A percentile compares a stretch with the other conserved stretches of the same genome.
phyloP scores from a whole-genome alignment of 2,113 vertebrate species.

The Chloropsis hardwickii region DNA sequence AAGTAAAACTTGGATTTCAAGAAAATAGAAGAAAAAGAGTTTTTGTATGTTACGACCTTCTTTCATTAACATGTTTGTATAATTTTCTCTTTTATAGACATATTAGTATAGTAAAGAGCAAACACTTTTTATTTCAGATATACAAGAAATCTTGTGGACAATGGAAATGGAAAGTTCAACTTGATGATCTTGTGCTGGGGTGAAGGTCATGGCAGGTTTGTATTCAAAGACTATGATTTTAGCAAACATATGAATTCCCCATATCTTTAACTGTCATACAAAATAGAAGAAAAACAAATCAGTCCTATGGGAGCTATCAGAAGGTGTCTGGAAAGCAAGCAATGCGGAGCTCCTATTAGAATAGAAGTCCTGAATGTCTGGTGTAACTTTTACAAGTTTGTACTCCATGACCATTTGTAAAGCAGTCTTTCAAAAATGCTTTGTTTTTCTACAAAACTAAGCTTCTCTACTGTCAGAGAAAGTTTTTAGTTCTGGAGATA shows the following conservation, averaged over 20 bases:
- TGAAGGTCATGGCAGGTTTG: conserved; percentile 98
- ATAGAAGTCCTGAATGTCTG: background rate
- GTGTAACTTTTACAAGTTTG: background rate
- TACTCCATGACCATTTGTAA: background rate
- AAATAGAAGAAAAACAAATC: background rate
- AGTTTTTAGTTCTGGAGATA: background rate
- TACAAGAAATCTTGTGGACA: conserved; percentile 94
- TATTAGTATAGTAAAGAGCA: background rate
- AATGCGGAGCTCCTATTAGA: background rate
- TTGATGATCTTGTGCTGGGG: conserved; percentile 98
- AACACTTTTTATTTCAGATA: conserved; percentile 78
- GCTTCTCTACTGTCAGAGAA: background rate
- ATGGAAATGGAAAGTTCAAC: conserved; percentile 96
- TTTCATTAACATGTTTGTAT: background rate
- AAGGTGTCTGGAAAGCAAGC: background rate
- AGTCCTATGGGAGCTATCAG: background rate
- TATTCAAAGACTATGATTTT: background rate
- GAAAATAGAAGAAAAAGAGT: background rate
- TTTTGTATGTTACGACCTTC: background rate
- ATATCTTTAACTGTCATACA: background rate
- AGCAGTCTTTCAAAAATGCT: background rate
- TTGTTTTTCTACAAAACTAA: background rate
- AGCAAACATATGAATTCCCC: background rate
- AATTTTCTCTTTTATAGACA: background rate
- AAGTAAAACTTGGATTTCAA: background rate